phyloP scores from a whole-genome alignment of 1,140 invertebrate species.

The Neoseiulus cucumeris region DNA sequence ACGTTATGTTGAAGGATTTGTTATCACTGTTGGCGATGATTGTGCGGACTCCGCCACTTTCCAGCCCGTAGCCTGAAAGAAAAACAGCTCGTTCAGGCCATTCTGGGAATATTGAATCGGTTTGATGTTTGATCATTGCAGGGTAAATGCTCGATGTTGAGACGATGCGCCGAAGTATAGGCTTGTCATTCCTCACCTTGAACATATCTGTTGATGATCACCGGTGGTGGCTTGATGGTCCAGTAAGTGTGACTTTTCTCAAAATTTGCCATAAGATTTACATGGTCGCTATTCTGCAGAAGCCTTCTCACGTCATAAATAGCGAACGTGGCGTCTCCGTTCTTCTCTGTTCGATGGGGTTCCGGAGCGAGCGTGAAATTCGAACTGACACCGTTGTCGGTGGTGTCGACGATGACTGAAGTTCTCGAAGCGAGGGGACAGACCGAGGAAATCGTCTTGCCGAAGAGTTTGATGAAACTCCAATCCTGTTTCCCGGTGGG shows the following conservation, averaged over 20 bases:
- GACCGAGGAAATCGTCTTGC: conserved; percentile 47
- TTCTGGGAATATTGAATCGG: too few relatives aligned
- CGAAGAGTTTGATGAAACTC: conserved; percentile 66
- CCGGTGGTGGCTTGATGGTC: background rate
- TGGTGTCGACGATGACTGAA: conserved; percentile 61
- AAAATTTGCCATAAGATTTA: background rate
- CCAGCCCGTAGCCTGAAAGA: conserved; percentile 38
- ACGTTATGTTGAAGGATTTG: conserved; percentile 27
- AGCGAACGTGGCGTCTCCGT: conserved; percentile 10
- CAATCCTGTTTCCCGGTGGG: conserved; percentile 45
- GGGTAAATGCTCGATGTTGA: too few relatives aligned
- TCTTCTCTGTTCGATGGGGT: conserved; percentile 8
- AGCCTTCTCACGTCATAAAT: conserved; percentile 16
- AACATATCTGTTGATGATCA: background rate
- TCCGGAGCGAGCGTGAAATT: conserved; percentile 1
- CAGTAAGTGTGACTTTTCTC: background rate
- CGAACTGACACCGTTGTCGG: conserved; percentile 28
- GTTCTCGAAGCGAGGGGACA: conserved; percentile 57
- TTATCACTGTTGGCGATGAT: conserved; percentile 27
- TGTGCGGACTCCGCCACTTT: conserved; percentile 50
- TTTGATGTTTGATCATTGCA: too few relatives aligned
- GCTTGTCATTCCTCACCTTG: too few relatives aligned
- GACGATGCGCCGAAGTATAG: too few relatives aligned
- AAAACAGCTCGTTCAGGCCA: background rate
- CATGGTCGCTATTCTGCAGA: background rate